Base-by-base conservation (phyloP, 2,888 invertebrate genomes). In the Hipparchia semele region DNA sequence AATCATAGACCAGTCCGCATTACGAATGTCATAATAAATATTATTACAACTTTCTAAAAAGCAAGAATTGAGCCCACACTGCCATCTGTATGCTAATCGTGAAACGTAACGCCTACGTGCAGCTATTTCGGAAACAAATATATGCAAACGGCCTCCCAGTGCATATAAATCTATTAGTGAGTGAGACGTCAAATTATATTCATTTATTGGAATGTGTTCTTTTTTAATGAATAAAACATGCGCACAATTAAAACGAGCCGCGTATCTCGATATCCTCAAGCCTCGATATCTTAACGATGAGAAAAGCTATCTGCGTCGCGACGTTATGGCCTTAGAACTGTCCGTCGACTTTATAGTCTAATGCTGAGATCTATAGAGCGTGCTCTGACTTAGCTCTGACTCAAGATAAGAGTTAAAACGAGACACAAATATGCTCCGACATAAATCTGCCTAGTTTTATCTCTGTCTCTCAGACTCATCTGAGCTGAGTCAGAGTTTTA, bases 41-140 rank as follows among this genome's bases (percentile, higher is more conserved):
- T 75, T 81, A 78, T 79, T 77, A 78, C 76, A 80, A 80, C 83
- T 84, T 84, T 83, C 83, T 83, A 84, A 83, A 81, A 80, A 80
- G 78, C 79, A 73, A 77, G 80, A 81, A 79, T 81, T 79, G 80
- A 82, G 79, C 81, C 81, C 79, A 77, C 78, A 78, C 79, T 75
- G 76, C 81, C 79, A 83, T 82, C 80, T 80, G 81, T 82, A 84
- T 85, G 83, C 76, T 83, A 83, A 84, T 83, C 73, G 75, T 49
- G 60, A 72, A 65, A 75, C 65, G 76, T 71, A 73, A 79, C 82
- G 81, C 81, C 82, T 78, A 82, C 81, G 73, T 73, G 70, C 60
- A 51, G 70, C 73, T 74, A 75, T 79, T 79, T 76, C 70, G 73
- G 74, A 75, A 75, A 80, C 78, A 80, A 81, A 82, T 81, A 69